Base-by-base conservation (phyloP, 2,888 invertebrate species). In the Zhuqinia jingwanae region DNA sequence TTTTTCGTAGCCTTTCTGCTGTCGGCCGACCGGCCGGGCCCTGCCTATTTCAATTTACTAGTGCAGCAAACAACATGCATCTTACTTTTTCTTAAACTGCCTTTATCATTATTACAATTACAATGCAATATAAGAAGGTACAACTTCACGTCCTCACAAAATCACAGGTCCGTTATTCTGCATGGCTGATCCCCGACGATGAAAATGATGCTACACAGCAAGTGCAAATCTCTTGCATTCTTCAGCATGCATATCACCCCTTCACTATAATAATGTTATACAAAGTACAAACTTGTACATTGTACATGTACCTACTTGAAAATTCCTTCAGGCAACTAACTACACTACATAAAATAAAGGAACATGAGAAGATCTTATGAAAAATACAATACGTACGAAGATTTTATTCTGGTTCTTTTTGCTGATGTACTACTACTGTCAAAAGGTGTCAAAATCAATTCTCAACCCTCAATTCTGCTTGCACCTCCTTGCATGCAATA, bases 101-200 rank as follows among this genome's bases (percentile, higher is more conserved):
- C 22, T n/a, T 56, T 53, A 8, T 8, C 53, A 53, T 8, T 3
- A 3, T 13, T 25, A 22, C 60, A 6, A 27, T 65, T 3, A 36
- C 3, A 6, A 6, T 22, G n/a, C 25, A 47, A 42, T 20, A 70
- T 22, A 20, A 65, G 6, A 65, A 65, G 15, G 22, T 53, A 75
- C 56, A 75, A 58, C 58, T 58, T 27, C 10, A 58, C 25, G 11
- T 63, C 30, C 8, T 36, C 8, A 36, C 36, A 36, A 36, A 3
- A 73, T 63, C 27, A 25, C 53, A 75, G 75, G 53, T 27, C 75
- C 75, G 75, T 75, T 75, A 75, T 53, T 75, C 53, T 17, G 53
- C 50, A 63, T 36, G 63, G 63, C 63, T 36, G 30, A 63, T 63
- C 36, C 63, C 63, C 36, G 63, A 27, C 30, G 30, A 2, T 63